Evolutionary conservation across 2,113 vertebrate species (phyloP).

Genomic region (Butorides virescens): DNA sequence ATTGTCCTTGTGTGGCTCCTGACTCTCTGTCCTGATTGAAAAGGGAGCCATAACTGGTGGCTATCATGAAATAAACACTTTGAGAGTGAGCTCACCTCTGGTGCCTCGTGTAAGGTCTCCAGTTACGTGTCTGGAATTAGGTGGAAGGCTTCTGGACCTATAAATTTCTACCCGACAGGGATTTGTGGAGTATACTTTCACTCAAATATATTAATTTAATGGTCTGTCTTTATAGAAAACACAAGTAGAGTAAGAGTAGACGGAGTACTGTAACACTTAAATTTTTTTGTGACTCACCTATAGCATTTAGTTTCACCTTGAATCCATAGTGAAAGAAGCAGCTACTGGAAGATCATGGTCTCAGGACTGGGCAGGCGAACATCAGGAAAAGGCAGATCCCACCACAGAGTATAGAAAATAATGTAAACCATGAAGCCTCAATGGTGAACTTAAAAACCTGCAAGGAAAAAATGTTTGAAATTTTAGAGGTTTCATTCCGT

Average conservation of each 20-base stretch:
- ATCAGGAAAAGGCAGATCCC: neutral
- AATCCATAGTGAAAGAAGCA: neutral
- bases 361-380: rapidly evolving
- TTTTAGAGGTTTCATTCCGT: neutral
- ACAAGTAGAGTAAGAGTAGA: neutral
- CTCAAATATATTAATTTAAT: neutral
- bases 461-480: neutral
- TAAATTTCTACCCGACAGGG: neutral
- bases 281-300: neutral
- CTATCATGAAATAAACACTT: neutral
- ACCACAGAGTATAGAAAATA: neutral
- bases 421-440: neutral
- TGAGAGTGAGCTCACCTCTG: neutral
- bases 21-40: neutral
- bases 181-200: neutral
- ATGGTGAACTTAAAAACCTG: neutral
- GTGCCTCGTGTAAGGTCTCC: neutral
- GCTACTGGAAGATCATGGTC: neutral
- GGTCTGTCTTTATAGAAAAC: neutral
- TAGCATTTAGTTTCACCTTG: neutral
- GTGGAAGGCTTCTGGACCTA: neutral
- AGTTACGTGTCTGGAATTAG: neutral
- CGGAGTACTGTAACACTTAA: neutral
- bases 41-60: neutral
- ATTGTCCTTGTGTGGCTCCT: neutral